Evolutionary conservation across 2,113 vertebrate genomes (phyloP).

Genomic region (Nothocercus nigrocapillus): DNA sequence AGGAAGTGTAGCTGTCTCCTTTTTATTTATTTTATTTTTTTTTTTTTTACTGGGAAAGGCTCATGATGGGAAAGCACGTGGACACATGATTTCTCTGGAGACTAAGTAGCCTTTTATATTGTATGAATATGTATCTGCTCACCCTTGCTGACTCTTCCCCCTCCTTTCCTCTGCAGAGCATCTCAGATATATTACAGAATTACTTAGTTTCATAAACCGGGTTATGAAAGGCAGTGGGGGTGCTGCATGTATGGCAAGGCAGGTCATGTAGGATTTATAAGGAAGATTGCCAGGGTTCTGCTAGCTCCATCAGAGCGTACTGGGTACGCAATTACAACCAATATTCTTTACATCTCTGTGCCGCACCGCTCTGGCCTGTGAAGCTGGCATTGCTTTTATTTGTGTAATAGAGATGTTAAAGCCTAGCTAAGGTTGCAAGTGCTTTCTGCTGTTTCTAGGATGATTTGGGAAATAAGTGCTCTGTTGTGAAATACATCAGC

Average conservation of each 20-base stretch:
- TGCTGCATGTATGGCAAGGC: constrained; percentile 21
- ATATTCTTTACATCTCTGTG: background rate
- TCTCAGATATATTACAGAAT: constrained; percentile 57
- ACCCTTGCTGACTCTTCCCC: background rate
- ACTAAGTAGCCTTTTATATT: constrained; percentile 17
- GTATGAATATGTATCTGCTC: constrained; percentile 32
- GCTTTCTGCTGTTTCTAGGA: background rate
- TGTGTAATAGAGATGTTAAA: background rate
- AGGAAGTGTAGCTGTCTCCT: constrained; percentile 14
- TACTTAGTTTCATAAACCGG: constrained; percentile 54
- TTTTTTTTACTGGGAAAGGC: constrained; percentile 50
- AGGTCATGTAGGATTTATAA: constrained; percentile 42
- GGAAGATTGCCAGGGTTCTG: background rate
- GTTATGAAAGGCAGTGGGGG: constrained; percentile 30
- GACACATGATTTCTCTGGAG: constrained; percentile 46
- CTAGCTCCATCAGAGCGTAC: background rate
- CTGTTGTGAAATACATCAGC: background rate
- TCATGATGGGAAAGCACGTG: constrained; percentile 7
- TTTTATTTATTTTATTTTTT: background rate
- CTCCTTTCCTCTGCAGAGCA: constrained; percentile 42
- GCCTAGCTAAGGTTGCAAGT: background rate
- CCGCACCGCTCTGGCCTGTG: background rate
- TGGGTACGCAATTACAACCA: background rate
- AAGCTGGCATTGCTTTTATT: background rate
- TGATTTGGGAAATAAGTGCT: background rate